These are phyloP conservation scores for Zelleria hepariella DNA, from an alignment of 2,888 invertebrate species.

Conservation along the genomic window DNA sequence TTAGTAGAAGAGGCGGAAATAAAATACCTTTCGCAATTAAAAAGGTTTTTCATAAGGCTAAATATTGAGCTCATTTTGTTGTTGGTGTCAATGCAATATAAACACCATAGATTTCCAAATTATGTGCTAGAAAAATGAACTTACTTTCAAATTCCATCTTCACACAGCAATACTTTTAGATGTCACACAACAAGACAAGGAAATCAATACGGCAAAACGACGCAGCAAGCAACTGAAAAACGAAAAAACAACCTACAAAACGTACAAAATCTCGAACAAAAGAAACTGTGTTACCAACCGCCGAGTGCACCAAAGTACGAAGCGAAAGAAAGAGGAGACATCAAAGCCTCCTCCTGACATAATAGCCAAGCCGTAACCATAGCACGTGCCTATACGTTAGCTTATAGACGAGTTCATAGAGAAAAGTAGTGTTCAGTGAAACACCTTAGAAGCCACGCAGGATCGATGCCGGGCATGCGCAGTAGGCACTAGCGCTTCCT, in stretches of 20 bases:
- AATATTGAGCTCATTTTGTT: too few relatives aligned
- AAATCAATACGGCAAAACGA: neutral
- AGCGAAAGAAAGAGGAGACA: neutral
- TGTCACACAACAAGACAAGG: neutral
- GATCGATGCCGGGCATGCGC: constrained; percentile 69
- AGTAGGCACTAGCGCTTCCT: constrained; percentile 30
- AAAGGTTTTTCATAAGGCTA: too few relatives aligned
- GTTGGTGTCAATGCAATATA: too few relatives aligned
- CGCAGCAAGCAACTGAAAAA: neutral
- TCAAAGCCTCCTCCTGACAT: constrained; percentile 1
- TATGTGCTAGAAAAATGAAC: too few relatives aligned
- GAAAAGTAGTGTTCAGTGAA: constrained; percentile 45
- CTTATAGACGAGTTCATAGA: constrained; percentile 24
- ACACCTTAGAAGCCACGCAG: constrained; percentile 49
- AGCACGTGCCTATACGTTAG: neutral
- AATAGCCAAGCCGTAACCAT: neutral
- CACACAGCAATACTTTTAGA: neutral
- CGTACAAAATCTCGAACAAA: neutral
- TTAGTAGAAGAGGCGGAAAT: too few relatives aligned
- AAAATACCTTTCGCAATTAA: too few relatives aligned
- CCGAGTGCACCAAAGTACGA: neutral
- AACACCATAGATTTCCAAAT: too few relatives aligned
- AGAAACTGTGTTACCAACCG: neutral
- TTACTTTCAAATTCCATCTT: neutral
- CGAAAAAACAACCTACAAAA: neutral